These are phyloP conservation scores for Arctia plantaginis DNA, from an alignment of 2,888 invertebrate species.

Conservation along the genomic window DNA sequence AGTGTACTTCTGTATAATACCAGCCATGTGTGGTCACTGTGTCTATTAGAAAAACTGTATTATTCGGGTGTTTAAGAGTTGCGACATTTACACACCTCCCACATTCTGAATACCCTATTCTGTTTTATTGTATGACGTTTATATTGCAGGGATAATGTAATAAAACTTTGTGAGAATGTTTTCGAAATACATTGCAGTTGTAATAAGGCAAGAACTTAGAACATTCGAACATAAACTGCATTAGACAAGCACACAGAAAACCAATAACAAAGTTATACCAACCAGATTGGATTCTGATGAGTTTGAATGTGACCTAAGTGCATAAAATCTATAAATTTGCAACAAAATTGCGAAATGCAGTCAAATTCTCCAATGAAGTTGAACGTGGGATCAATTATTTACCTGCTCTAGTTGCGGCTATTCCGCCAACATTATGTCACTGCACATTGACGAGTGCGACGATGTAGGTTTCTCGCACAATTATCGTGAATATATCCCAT, in stretches of 20 bases:
- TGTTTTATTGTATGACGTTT: conserved; percentile 7
- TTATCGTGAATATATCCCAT: conserved; percentile 61
- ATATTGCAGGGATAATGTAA: conserved; percentile 28
- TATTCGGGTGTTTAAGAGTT: conserved; percentile 25
- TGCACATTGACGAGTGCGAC: conserved; percentile 55
- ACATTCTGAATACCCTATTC: conserved; percentile 25
- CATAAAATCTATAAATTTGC: conserved; percentile 55
- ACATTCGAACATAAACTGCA: conserved; percentile 51
- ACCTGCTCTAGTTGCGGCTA: conserved; percentile 65
- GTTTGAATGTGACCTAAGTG: conserved; percentile 36
- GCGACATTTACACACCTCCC: conserved; percentile 26
- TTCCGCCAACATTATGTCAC: conserved; percentile 69
- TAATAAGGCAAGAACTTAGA: conserved; percentile 49
- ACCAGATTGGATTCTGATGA: conserved; percentile 26
- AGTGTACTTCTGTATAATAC: conserved; percentile 39
- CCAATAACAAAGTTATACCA: conserved; percentile 43
- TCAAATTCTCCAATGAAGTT: conserved; percentile 69
- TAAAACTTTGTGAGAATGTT: conserved; percentile 25
- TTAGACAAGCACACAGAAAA: conserved; percentile 53
- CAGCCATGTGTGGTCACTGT: conserved; percentile 51
- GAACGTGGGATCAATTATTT: conserved; percentile 83
- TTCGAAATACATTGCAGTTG: conserved; percentile 30
- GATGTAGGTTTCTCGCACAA: conserved; percentile 69
- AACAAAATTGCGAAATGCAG: conserved; percentile 59
- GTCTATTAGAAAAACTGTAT: conserved; percentile 33